phyloP scores from a whole-genome alignment of 2,888 invertebrate genomes.

The Drosophila austrosaltans region DNA sequence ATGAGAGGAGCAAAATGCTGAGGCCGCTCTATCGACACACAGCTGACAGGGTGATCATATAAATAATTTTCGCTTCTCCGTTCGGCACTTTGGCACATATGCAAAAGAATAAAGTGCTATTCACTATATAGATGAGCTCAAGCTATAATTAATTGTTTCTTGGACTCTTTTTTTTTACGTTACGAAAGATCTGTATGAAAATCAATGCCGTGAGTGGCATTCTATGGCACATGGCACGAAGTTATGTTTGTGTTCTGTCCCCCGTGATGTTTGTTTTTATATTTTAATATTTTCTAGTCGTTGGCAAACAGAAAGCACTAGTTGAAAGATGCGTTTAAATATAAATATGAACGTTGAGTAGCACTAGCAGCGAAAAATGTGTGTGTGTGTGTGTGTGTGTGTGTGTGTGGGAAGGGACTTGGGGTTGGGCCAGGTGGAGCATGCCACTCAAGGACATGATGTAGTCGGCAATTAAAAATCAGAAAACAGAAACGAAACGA shows the following conservation, averaged over 20 bases:
- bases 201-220: no score
- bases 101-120: no score
- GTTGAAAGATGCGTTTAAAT: constrained; percentile 30
- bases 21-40: no score
- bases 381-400: neutral
- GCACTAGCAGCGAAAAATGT: no score
- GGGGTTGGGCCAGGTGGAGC: neutral
- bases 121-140: no score
- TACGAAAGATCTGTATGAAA: no score
- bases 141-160: no score
- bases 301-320: constrained; percentile 15
- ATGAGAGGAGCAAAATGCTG: neutral
- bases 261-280: neutral
- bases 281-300: constrained; percentile 19
- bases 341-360: constrained; percentile 19
- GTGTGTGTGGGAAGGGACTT: neutral
- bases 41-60: no score
- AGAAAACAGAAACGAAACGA: constrained; percentile 43
- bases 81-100: no score
- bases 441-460: constrained; percentile 41
- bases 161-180: no score
- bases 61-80: no score
- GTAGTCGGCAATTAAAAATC: constrained; percentile 50
- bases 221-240: neutral
- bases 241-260: neutral